Evolutionary conservation across 2,797 vertebrate species (phyloP), one percentile per base, ranked within the genome.

Genomic region (Ptychobarbus kaznakovi): DNA sequence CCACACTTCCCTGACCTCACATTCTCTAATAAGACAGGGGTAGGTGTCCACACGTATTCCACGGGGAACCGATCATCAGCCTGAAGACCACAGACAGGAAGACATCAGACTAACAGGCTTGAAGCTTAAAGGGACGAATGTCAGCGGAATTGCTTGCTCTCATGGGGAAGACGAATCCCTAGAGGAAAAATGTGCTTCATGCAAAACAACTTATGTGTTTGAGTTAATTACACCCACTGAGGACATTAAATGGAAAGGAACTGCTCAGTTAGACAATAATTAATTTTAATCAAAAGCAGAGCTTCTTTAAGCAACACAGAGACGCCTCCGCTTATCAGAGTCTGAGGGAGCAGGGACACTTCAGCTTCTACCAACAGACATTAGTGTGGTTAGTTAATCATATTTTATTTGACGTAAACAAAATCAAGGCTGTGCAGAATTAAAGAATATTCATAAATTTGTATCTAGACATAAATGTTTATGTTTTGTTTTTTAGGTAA

Each of bases 161-260:
- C 88, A 87, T 15, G 84, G 85, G 84, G 35, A 87, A 76, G 22
- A 66, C 12, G n/a, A 73, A 88, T 85, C 84, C 83, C 87, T 85
- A 68, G 73, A 82, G 76, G 69, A 53, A 80, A 70, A 86, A 72
- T 28, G 44, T 82, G 78, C 58, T 86, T 90, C 83, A 90, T 86
- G 83, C 87, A 86, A 90, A 92, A 89, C 79, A 88, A 82, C 83
- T 85, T 86, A 90, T 92, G 88, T 89, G 90, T 83, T 89, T 79
- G 88, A 90, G 92, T 74, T 89, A 87, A 87, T 93, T 94, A 91
- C 86, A 88, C 86, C 87, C 90, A 88, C 87, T 87, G 74, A 87
- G 81, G 82, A 83, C 86, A 88, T 92, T 90, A 87, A 89, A 87
- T 86, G 84, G 90, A 87, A 46, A 85, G 35, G 49, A 87, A 61